Base-by-base conservation (phyloP, 2,888 invertebrate genomes). In the Nemoura dubitans region DNA sequence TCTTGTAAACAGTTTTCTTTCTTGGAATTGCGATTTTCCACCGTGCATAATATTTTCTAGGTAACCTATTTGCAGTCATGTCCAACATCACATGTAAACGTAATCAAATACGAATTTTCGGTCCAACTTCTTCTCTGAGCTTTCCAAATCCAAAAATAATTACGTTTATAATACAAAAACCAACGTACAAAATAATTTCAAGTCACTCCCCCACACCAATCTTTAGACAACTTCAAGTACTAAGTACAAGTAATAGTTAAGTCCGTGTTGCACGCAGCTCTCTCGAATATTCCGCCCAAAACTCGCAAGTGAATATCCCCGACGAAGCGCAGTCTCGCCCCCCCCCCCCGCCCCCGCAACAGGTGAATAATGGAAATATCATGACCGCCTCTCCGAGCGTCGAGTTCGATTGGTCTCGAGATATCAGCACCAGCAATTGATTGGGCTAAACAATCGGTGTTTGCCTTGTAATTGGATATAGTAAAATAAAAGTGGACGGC, bases 381-480 rank as follows among this genome's bases (percentile, higher is more conserved):
- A 83, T 83, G 84, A 28, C n/a, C 81, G 84, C 84, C 84, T 59
- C 84, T 84, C n/a, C 2, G 10, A 84, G 14, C 7, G 28, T 83
- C 10, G 28, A 21, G 43, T 28, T 76, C 84, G 29, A 16, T 59
- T 59, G 59, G 59, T 59, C 59, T 59, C 59, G 16, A 76, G 84
- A 84, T 84, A 81, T 81, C 28, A 6, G 5, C 30, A 6, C 21
- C 5, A 59, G 28, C 84, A 84, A 83, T 83, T 83, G 83, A 83
- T 83, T 43, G 83, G 83, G 16, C n/a, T 7, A 59, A 84, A 84
- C 84, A 76, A 76, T 84, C 29, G 43, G 84, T 84, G 84, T 84
- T 84, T 84, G 84, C n/a, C 26, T 84, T 28, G 84, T 84, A 84
- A 84, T 84, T 84, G 84, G 84, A 84, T 84, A 59, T 27, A 59